Evolutionary conservation across 2,113 vertebrate genomes (phyloP).

Genomic region (Thymallus thymallus): DNA sequence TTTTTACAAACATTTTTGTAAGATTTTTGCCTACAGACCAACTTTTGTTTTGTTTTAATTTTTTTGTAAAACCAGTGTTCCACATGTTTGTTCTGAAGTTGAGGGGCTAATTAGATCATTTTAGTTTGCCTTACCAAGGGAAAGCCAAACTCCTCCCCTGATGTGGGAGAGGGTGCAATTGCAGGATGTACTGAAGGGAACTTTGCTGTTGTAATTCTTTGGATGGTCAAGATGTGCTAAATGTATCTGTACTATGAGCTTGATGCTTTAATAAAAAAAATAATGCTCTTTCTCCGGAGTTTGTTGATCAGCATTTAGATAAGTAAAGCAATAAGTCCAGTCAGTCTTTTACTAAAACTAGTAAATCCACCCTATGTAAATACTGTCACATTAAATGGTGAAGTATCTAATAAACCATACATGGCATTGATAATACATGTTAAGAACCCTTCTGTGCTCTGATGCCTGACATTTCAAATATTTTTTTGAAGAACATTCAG

Average conservation of each 20-base stretch:
- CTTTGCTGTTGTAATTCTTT: conserved; percentile 74
- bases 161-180: conserved; percentile 37
- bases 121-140: background rate
- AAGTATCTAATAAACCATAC: background rate
- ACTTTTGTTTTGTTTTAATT: conserved; percentile 27
- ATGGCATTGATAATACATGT: no score
- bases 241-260: conserved; percentile 79
- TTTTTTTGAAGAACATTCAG: no score
- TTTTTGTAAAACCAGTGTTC: conserved; percentile 38
- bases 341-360: background rate
- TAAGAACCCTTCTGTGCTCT: no score
- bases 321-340: background rate
- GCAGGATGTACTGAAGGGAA: conserved; percentile 61
- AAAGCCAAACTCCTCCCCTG: background rate
- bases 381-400: background rate
- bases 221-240: conserved; percentile 80
- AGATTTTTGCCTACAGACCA: conserved; percentile 67
- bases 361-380: background rate
- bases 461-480: no score
- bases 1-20: conserved; percentile 53
- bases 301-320: background rate
- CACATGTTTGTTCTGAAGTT: conserved; percentile 37
- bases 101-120: conserved; percentile 26
- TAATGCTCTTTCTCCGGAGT: conserved; percentile 41
- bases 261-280: conserved; percentile 73